phyloP scores from a whole-genome alignment of 2,113 vertebrate species.

The Caracal caracal region DNA sequence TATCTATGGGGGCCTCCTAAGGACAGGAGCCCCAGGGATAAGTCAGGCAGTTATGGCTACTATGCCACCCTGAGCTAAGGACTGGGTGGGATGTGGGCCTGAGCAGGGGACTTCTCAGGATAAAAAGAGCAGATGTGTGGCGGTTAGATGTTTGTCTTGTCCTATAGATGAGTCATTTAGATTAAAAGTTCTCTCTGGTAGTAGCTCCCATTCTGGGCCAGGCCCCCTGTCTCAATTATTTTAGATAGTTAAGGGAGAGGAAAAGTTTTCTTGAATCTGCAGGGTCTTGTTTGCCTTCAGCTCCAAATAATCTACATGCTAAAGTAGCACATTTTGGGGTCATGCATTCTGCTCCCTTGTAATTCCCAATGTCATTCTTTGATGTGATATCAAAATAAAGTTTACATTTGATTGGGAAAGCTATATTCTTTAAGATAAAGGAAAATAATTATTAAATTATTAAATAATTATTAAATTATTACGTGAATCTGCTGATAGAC shows the following conservation, averaged over 20 bases:
- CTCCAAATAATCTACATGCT: background rate
- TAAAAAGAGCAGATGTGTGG: background rate
- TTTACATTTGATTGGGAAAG: constrained; percentile 52
- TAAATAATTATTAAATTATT: background rate
- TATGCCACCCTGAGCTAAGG: background rate
- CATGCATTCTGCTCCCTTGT: background rate
- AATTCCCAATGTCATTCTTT: constrained; percentile 1
- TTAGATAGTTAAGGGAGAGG: background rate
- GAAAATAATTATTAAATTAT: background rate
- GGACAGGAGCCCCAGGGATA: background rate
- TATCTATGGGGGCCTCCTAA: background rate
- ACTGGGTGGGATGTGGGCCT: background rate
- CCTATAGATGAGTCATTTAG: background rate
- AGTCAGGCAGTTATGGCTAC: background rate
- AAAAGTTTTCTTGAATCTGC: background rate
- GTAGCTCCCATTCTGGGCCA: background rate
- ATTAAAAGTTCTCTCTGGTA: background rate
- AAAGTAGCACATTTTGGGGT: background rate
- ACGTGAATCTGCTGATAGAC: background rate
- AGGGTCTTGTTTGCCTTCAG: background rate
- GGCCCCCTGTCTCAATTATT: background rate
- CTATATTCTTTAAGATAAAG: constrained; percentile 34
- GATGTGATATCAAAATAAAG: constrained; percentile 12
- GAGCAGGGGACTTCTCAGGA: background rate
- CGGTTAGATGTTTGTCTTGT: background rate